A percentile compares a stretch with the other conserved stretches of the same genome.
Conservation (phyloP, 2,797 vertebrate species). For the Podarcis lilfordi region DNA sequence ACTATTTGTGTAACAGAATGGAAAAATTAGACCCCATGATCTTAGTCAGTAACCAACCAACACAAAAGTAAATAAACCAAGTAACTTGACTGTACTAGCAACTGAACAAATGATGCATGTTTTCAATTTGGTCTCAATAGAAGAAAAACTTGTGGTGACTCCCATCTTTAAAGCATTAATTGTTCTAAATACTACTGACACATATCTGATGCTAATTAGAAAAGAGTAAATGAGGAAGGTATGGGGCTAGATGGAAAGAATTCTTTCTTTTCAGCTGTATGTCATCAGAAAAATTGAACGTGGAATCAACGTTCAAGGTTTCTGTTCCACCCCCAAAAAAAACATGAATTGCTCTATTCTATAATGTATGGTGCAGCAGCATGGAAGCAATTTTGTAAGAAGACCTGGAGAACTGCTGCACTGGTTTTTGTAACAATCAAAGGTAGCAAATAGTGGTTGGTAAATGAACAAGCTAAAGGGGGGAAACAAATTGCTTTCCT, state of each 20-base stretch:
- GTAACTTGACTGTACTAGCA: slow-evolving; percentile 56
- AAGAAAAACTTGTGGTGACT: slow-evolving; percentile 62
- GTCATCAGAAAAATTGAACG: slow-evolving; percentile 26
- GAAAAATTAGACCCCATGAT: slow-evolving; percentile 51
- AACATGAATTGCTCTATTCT: slow-evolving; percentile 9
- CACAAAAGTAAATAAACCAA: slow-evolving; percentile 72
- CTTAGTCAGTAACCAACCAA: slow-evolving; percentile 70
- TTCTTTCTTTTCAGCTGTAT: slow-evolving; percentile 55
- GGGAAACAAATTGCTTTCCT: neutral
- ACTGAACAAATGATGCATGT: slow-evolving; percentile 68
- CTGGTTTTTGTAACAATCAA: neutral
- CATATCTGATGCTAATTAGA: slow-evolving; percentile 51
- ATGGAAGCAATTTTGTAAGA: neutral
- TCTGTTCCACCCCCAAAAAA: neutral
- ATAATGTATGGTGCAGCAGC: accelerated
- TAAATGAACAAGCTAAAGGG: neutral
- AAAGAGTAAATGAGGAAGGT: slow-evolving; percentile 48
- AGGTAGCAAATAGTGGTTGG: neutral
- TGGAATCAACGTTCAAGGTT: neutral
- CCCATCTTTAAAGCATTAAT: slow-evolving; percentile 78
- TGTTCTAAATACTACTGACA: slow-evolving; percentile 69
- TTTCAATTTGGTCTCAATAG: slow-evolving; percentile 62
- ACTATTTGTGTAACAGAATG: slow-evolving; percentile 26
- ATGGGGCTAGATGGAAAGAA: slow-evolving; percentile 49
- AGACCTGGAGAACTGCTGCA: neutral